Conservation (phyloP, 2,888 invertebrate species). For the Notocelia uddmanniana region DNA sequence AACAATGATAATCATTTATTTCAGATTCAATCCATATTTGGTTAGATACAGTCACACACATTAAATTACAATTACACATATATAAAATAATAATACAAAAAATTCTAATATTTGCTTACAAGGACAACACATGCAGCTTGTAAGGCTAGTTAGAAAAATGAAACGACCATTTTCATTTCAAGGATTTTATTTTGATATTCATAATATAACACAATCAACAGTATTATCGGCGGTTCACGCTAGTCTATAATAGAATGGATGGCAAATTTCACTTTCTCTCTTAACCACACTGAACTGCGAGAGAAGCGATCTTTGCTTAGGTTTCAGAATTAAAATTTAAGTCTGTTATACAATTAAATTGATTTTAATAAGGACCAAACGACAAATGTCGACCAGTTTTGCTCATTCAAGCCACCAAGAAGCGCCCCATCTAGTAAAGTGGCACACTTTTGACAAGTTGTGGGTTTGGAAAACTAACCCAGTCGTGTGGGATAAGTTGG, state of each 20-base stretch:
- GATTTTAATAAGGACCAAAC: background rate
- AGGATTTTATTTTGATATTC: conserved; percentile 69
- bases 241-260: conserved; percentile 46
- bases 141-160: too few species aligned
- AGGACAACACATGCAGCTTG: too few species aligned
- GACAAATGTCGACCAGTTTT: background rate
- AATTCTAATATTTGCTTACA: too few species aligned
- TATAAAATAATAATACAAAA: too few species aligned
- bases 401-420: background rate
- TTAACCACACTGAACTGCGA: background rate
- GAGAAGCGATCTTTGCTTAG: background rate
- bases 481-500: too few species aligned
- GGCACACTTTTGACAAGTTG: too few species aligned
- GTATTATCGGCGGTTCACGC: conserved; percentile 66
- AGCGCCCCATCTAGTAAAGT: too few species aligned
- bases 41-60: too few species aligned
- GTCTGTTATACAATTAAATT: background rate
- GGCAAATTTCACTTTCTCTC: background rate
- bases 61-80: too few species aligned
- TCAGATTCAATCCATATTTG: too few species aligned
- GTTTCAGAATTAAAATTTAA: background rate
- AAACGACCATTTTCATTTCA: conserved; percentile 64
- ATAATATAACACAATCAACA: conserved; percentile 68
- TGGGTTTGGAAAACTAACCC: too few species aligned
- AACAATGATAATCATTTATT: too few species aligned